phyloP scores from a whole-genome alignment of 2,888 invertebrate species.

The Ramazzottius varieornatus region DNA sequence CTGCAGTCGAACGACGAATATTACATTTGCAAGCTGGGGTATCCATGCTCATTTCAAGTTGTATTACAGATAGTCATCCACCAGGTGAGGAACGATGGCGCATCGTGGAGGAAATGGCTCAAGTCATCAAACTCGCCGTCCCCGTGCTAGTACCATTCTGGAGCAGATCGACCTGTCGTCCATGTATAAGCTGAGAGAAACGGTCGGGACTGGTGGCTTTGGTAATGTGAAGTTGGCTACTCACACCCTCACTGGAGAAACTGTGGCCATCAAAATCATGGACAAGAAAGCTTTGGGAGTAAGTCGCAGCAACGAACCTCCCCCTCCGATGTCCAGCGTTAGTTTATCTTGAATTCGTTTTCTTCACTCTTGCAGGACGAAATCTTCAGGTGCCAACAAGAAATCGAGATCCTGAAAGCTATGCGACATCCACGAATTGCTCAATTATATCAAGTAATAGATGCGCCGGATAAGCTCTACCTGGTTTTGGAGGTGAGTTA shows the following conservation, averaged over 20 bases:
- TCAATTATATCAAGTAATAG: slow-evolving; percentile 47
- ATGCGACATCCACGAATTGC: slow-evolving; percentile 46
- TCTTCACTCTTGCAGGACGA: slow-evolving; percentile 32
- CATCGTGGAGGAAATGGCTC: too few relatives aligned
- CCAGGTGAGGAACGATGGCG: too few relatives aligned
- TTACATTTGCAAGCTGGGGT: too few relatives aligned
- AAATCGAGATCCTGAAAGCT: slow-evolving; percentile 42
- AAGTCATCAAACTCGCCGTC: neutral
- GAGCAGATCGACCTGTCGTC: neutral
- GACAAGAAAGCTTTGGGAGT: slow-evolving; percentile 42
- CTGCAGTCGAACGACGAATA: too few relatives aligned
- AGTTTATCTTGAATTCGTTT: neutral
- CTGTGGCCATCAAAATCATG: slow-evolving; percentile 57
- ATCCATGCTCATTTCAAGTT: too few relatives aligned
- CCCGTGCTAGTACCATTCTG: neutral
- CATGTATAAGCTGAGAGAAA: neutral
- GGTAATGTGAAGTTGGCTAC: slow-evolving; percentile 52
- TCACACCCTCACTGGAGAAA: slow-evolving; percentile 47
- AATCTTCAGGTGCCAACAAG: slow-evolving; percentile 39
- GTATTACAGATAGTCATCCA: too few relatives aligned
- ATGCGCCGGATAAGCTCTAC: slow-evolving; percentile 43
- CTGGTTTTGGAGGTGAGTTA: slow-evolving; percentile 39
- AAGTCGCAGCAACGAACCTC: too few relatives aligned
- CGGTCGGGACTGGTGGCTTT: slow-evolving; percentile 36
- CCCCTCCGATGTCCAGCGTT: neutral